Evolutionary conservation across 2,888 invertebrate species (phyloP), one percentile per base, ranked within the genome.

Genomic region (Campopleginae sp.): DNA sequence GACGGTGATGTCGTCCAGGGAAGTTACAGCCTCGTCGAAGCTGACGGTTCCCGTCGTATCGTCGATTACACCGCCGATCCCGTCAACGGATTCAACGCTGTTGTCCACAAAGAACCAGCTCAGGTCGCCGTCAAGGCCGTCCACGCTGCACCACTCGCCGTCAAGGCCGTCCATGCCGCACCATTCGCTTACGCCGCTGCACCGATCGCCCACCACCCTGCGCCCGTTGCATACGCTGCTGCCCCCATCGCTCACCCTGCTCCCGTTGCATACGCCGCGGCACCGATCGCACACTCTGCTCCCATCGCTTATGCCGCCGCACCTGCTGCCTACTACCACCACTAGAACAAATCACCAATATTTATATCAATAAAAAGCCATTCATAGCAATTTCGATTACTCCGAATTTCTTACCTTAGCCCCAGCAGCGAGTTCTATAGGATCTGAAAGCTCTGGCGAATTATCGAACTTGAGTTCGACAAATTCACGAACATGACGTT

Each of bases 151-250:
- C 87, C 87, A 33, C 85, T 87, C 17, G 86, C 88, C 54, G 72
- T 81, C 66, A 86, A 84, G 14, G 88, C 89, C 23, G 71, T 79
- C 23, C 80, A 72, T 33, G 86, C 89, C 61, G 86, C 88, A 33
- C 88, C 86, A 17, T 27, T 77, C 54, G 77, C 77, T 14, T n/a
- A 68, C 8, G 88, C 87, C 27, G 76, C 86, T 54, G 68, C 85
- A 33, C 70, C 87, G 54, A 77, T 88, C 5, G 72, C 88, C n/a
- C 77, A 88, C 42, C 94, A 94, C 17, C 94, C 95, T 1, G 94
- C 95, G 2, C 94, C 95, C 0, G 94, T 94, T n/a, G 95, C 95
- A 86, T 94, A 94, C 90, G 94, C 94, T 87, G 92, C 94, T 19
- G 86, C 86, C 27, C 84, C 86, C 80, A 85, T 87, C 68, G 86